Conservation (phyloP, 2,888 invertebrate species). For the Eupeodes latifasciatus region DNA sequence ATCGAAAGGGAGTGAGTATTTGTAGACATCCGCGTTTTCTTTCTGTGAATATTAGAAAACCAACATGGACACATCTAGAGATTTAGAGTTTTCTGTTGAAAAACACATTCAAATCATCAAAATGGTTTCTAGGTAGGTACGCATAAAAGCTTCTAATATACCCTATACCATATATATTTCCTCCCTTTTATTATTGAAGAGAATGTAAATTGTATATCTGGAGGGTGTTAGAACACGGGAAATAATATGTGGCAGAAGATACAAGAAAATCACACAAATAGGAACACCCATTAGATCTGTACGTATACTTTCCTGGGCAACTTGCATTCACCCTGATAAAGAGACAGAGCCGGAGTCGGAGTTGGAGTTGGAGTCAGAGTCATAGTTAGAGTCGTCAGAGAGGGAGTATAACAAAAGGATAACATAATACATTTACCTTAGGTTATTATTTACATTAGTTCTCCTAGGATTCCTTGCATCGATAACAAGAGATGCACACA, state of each 20-base stretch:
- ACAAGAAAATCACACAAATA: conserved; percentile 42
- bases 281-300: conserved; percentile 14
- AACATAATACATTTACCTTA: conserved; percentile 65
- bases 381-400: too few species aligned
- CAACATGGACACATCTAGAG: conserved; percentile 16
- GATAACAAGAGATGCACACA: conserved; percentile 59
- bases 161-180: background rate
- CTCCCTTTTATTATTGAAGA: background rate
- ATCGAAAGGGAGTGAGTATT: conserved; percentile 4
- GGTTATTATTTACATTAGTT: conserved; percentile 70
- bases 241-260: conserved; percentile 52
- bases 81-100: conserved; percentile 12
- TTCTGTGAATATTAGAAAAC: conserved; percentile 30
- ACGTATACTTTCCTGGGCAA: conserved; percentile 38
- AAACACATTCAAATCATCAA: conserved; percentile 27
- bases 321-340: conserved; percentile 31
- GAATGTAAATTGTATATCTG: conserved; percentile 32
- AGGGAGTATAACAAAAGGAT: conserved; percentile 58
- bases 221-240: conserved; percentile 51
- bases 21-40: conserved; percentile 24
- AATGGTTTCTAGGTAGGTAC: conserved; percentile 9
- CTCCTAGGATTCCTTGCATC: conserved; percentile 48
- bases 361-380: too few species aligned
- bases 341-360: too few species aligned
- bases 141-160: background rate